Conservation (phyloP, 1,140 invertebrate species). For the Antheraea mylitta region DNA sequence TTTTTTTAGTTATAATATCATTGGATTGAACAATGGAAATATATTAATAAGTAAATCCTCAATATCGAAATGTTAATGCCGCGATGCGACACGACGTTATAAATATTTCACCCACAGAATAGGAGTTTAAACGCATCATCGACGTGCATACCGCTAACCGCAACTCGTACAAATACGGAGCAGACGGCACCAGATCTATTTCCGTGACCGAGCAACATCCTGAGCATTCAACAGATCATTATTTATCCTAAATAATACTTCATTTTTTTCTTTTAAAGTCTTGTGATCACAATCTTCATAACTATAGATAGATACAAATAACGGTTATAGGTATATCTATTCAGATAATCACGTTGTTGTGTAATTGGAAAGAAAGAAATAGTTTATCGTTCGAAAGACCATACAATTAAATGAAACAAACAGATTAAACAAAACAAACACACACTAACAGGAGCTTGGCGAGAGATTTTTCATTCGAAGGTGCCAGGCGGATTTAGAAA, state of each 20-base stretch:
- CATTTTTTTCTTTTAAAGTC: neutral
- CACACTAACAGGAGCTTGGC: no score
- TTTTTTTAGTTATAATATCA: no score
- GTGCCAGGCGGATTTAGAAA: no score
- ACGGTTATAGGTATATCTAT: no score
- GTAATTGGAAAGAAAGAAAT: no score
- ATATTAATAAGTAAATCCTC: constrained; percentile 1
- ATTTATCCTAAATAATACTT: neutral
- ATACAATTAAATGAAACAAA: no score
- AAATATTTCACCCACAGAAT: constrained; percentile 23
- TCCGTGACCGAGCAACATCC: neutral
- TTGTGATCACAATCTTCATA: no score
- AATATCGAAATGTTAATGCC: neutral
- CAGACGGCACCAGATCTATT: neutral
- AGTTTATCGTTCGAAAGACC: no score
- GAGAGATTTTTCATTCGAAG: no score
- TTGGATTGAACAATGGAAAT: neutral
- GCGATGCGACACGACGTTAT: constrained; percentile 13
- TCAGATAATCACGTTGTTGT: no score
- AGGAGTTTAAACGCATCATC: neutral
- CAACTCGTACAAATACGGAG: neutral
- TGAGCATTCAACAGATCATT: constrained; percentile 1
- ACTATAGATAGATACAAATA: no score
- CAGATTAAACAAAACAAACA: no score
- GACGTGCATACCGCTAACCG: constrained; percentile 5